These are phyloP conservation scores for Nerophis ophidion DNA, from an alignment of 2,113 vertebrate species.

Conservation along the genomic window DNA sequence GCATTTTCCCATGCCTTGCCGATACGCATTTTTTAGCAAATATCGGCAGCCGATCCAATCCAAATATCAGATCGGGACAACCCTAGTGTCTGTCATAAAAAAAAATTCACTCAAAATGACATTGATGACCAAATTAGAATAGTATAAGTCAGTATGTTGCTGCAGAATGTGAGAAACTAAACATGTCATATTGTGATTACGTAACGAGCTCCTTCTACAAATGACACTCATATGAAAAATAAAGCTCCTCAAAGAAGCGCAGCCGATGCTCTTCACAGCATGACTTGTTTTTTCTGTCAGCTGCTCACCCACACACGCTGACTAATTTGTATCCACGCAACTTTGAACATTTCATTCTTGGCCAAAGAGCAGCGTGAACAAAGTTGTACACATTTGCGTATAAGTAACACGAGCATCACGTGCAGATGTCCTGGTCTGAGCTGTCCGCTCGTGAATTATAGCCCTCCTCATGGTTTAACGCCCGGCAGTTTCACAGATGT, in stretches of 20 bases:
- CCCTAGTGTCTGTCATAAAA: too few species aligned
- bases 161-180: background rate
- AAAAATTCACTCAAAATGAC: background rate
- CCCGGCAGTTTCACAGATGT: conserved; percentile 4
- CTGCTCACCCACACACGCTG: conserved; percentile 42
- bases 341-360: conserved; percentile 45
- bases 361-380: conserved; percentile 32
- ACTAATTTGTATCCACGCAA: conserved; percentile 48
- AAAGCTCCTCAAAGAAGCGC: conserved; percentile 20
- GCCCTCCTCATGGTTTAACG: background rate
- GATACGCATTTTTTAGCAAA: too few species aligned
- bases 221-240: conserved; percentile 2
- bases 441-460: conserved; percentile 11
- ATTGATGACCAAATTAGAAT: background rate
- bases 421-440: conserved; percentile 3
- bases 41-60: too few species aligned
- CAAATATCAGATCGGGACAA: too few species aligned
- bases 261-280: conserved; percentile 15
- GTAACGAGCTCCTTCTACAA: background rate
- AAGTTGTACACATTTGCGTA: conserved; percentile 9
- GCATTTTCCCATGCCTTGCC: too few species aligned
- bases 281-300: conserved; percentile 37
- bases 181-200: background rate
- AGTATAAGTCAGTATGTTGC: background rate
- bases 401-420: conserved; percentile 13